Evolutionary conservation across 2,113 vertebrate species (phyloP).

Genomic region (Menidia beryllina): DNA sequence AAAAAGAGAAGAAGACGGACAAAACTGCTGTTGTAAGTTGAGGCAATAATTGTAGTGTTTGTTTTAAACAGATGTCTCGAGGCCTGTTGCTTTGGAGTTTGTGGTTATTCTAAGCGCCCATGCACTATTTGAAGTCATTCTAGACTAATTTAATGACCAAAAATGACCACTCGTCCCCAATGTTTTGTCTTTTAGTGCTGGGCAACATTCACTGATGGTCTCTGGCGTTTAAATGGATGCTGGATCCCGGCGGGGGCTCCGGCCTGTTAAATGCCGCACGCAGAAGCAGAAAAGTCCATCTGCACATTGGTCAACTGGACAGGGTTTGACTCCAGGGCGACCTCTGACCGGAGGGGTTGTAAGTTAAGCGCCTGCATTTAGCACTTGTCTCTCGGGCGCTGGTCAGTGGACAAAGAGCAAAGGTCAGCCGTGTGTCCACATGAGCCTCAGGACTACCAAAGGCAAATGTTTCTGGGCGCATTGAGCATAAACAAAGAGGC

Average conservation of each 20-base stretch:
- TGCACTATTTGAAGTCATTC: no score
- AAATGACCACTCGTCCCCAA: no score
- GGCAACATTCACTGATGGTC: no score
- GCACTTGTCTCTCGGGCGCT: constrained; percentile 64
- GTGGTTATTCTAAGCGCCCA: no score
- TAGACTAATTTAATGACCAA: no score
- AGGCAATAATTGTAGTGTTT: neutral
- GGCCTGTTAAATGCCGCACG: no score
- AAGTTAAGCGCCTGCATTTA: constrained; percentile 91
- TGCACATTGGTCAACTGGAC: constrained; percentile 60
- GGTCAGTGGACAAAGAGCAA: constrained; percentile 66
- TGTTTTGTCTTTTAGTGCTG: no score
- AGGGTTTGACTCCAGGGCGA: constrained; percentile 82
- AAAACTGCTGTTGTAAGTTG: neutral
- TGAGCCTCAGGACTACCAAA: constrained; percentile 38
- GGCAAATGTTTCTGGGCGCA: constrained; percentile 47
- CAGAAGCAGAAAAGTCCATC: constrained; percentile 6
- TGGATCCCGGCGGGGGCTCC: neutral
- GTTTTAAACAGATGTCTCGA: neutral
- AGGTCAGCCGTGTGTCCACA: constrained; percentile 72
- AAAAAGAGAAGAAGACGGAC: neutral
- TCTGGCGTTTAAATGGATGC: neutral
- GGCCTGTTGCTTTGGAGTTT: no score
- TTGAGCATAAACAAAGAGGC: constrained; percentile 57
- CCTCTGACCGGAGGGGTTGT: constrained; percentile 85